Percentiles rank a stretch among this genome's conserved stretches.
These are phyloP conservation scores for Sinelater perroti DNA, from an alignment of 2,888 invertebrate genomes.

Conservation along the genomic window DNA sequence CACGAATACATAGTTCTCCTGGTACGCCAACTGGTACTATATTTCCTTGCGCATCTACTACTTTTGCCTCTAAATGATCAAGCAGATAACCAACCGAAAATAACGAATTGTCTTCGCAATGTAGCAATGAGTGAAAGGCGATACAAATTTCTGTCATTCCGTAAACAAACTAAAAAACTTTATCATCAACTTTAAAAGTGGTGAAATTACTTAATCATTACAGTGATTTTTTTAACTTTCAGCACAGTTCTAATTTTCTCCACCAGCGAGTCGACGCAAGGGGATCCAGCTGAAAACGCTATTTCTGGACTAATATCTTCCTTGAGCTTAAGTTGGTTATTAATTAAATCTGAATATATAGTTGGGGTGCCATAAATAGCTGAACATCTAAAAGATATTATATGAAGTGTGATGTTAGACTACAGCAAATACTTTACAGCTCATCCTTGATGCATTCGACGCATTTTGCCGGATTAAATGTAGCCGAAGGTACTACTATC, in stretches of 20 bases:
- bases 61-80: conserved; percentile 69
- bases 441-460: conserved; percentile 52
- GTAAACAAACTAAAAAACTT: conserved; percentile 63
- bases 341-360: conserved; percentile 82
- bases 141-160: conserved; percentile 68
- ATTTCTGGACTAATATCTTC: conserved; percentile 62
- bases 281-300: conserved; percentile 77
- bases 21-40: conserved; percentile 74
- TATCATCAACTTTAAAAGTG: background rate
- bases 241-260: conserved; percentile 63
- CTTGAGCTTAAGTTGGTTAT: conserved; percentile 61
- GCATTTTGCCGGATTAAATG: too few species aligned
- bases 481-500: conserved; percentile 67
- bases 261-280: conserved; percentile 71
- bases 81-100: conserved; percentile 66
- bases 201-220: conserved; percentile 51
- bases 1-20: conserved; percentile 80
- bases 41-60: conserved; percentile 71
- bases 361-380: conserved; percentile 83
- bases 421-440: conserved; percentile 50
- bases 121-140: conserved; percentile 64
- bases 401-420: conserved; percentile 34
- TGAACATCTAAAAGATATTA: too few species aligned
- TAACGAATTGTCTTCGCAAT: conserved; percentile 58
- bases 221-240: conserved; percentile 63